Conservation (phyloP, 1,140 invertebrate species). For the Luehdorfia chinensis region DNA sequence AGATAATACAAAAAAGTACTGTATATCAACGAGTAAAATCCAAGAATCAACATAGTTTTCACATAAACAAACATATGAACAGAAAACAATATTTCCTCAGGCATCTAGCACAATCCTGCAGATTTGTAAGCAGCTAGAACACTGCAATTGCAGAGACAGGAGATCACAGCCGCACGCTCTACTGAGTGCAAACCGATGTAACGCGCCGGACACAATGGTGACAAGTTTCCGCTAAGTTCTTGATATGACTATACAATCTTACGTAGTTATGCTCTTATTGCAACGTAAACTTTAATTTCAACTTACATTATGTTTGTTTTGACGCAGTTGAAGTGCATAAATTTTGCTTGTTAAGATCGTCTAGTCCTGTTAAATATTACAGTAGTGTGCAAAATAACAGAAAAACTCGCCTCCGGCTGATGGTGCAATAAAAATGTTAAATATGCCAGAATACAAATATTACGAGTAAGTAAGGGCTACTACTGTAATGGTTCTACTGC, state of each 20-base stretch:
- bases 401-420: too few species aligned
- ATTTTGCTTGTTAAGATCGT: neutral
- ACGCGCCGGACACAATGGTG: constrained; percentile 27
- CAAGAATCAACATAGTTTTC: neutral
- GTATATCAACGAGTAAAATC: too few species aligned
- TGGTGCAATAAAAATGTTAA: too few species aligned
- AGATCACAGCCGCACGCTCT: constrained; percentile 28
- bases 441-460: too few species aligned
- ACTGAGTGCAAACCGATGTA: constrained; percentile 43
- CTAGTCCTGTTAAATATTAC: too few species aligned
- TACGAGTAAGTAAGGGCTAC: too few species aligned
- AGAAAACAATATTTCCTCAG: neutral
- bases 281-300: neutral
- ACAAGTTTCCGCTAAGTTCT: constrained; percentile 29
- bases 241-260: constrained; percentile 24
- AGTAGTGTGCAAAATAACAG: too few species aligned
- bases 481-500: too few species aligned
- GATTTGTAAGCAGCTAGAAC: neutral
- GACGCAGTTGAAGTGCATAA: neutral
- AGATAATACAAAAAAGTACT: too few species aligned
- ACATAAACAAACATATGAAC: neutral
- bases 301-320: neutral
- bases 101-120: neutral
- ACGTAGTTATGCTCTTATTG: neutral
- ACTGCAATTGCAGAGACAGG: constrained; percentile 1